Base-by-base conservation (phyloP, 2,797 vertebrate species). In the Lycodopsis pacificus region DNA sequence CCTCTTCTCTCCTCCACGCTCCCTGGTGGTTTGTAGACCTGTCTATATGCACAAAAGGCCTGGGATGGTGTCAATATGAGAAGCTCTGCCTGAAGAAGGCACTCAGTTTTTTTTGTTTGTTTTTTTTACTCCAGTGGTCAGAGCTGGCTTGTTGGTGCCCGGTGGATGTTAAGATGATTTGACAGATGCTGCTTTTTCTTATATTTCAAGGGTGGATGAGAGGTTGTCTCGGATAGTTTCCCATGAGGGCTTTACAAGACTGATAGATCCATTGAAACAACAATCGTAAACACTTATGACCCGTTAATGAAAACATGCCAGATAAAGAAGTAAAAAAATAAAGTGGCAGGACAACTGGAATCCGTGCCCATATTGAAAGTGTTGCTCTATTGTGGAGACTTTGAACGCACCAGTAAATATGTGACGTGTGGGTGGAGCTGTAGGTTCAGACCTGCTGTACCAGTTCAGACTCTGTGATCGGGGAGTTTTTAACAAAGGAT, bases 401-500 rank as follows among this genome's bases (percentile, higher is more conserved):
- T 40, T 70, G 72, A 77, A 86, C 68, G 79, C 64, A 88, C 20
- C 88, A 89, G 36, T 70, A 49, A 54, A 62, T 68, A 19, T 75
- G 80, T 74, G 79, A 84, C 80, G 84, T 87, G 91, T 92, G 91
- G 92, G 91, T 93, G 95, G 95, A 95, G 95, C 89, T 84, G 91
- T 76, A n/a, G 84, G 86, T 91, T 87, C 87, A 88, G 89, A 90
- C 84, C 85, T 84, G 86, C 83, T 85, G 79, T 64, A 79, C 57
- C 81, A 88, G 91, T 88, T 84, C 88, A 71, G 69, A 77, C 79
- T 91, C 74, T 78, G 76, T 79, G 80, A 87, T 84, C 84, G 75
- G 81, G 81, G 76, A 88, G 76, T 85, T 90, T 72, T 81, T 80
- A 61, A 84, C 75, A n/a, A 80, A 88, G 83, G 88, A 92, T 93